Evolutionary conservation across 2,113 vertebrate genomes (phyloP).

Genomic region (Silurus asotus): DNA sequence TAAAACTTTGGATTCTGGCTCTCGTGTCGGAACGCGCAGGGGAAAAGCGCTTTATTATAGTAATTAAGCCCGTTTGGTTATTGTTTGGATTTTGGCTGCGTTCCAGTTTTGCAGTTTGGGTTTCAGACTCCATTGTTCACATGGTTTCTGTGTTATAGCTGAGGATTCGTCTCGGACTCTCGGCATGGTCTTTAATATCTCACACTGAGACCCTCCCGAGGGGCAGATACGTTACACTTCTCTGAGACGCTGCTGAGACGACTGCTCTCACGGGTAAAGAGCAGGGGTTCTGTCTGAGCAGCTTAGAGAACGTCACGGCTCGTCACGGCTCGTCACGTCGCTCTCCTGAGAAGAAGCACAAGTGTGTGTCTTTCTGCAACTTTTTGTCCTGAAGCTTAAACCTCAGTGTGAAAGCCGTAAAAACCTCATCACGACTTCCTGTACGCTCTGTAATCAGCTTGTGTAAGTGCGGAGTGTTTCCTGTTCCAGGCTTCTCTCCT

Average conservation of each 20-base stretch:
- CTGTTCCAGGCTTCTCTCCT: neutral
- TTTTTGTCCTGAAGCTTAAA: neutral
- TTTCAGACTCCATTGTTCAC: slow-evolving; percentile 23
- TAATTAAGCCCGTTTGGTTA: slow-evolving; percentile 4
- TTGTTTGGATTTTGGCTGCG: slow-evolving; percentile 8
- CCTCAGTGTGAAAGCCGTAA: neutral
- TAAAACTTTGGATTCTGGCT: neutral
- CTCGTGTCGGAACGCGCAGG: neutral
- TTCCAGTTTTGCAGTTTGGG: neutral
- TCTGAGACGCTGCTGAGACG: neutral
- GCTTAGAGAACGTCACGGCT: neutral
- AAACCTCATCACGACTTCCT: neutral
- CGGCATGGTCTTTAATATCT: neutral
- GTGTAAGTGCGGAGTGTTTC: neutral
- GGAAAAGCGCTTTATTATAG: neutral
- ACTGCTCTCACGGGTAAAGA: neutral
- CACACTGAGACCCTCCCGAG: neutral
- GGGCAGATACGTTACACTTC: neutral
- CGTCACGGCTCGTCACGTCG: neutral
- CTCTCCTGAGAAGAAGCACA: neutral
- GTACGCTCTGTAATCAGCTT: neutral
- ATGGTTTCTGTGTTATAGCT: slow-evolving; percentile 23
- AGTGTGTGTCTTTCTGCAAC: neutral
- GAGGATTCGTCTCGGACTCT: slow-evolving; percentile 10
- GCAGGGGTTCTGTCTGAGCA: too few species aligned